phyloP scores from a whole-genome alignment of 1,140 invertebrate species.

The Drosophila kepulauana region DNA sequence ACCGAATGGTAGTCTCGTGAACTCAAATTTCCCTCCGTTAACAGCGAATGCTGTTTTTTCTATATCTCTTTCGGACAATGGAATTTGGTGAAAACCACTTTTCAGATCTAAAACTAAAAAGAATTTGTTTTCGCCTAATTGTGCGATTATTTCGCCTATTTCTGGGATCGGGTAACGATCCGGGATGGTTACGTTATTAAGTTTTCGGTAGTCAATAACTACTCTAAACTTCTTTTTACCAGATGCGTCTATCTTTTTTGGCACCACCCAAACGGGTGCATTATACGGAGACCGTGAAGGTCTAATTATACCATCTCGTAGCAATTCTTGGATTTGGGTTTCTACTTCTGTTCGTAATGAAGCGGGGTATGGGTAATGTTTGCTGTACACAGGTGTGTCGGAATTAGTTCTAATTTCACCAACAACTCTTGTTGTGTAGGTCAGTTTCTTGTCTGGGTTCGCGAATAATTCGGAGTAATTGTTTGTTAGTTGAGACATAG shows the following conservation, averaged over 20 bases:
- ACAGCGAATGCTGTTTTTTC: background rate
- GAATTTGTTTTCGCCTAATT: conserved; percentile 68
- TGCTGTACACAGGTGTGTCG: no score
- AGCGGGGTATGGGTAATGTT: no score
- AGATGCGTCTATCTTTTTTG: conserved; percentile 8
- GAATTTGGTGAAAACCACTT: no score
- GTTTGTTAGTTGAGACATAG: no score
- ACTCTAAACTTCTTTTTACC: conserved; percentile 7
- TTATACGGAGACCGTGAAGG: background rate
- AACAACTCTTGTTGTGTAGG: no score
- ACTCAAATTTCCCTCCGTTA: background rate
- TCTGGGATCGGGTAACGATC: conserved; percentile 10
- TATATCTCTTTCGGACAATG: background rate
- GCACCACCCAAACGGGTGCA: conserved; percentile 6
- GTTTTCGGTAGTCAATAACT: conserved; percentile 5
- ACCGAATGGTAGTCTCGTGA: background rate
- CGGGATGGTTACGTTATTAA: conserved; percentile 1
- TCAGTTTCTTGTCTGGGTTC: no score
- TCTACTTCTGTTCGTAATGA: background rate
- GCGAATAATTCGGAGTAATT: no score
- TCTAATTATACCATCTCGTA: conserved; percentile 8
- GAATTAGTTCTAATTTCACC: no score
- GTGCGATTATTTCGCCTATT: conserved; percentile 65
- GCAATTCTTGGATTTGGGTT: background rate
- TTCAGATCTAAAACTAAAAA: conserved; percentile 75